Base-by-base conservation (phyloP, 2,888 invertebrate genomes). In the Lasius platythorax region DNA sequence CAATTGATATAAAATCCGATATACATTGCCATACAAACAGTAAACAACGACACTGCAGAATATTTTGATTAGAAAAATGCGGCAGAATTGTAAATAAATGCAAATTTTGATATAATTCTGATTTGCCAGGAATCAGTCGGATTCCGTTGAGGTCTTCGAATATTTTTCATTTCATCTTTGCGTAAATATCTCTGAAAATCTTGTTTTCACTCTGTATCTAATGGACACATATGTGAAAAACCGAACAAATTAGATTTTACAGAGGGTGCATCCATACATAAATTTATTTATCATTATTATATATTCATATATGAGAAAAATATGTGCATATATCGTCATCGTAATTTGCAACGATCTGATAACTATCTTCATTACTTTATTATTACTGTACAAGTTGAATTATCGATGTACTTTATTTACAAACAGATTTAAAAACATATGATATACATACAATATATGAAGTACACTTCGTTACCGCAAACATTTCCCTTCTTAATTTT, bases 21-120 rank as follows among this genome's bases (percentile, higher is more conserved):
- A 78, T 28, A 30, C 9, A 23, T 30, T 4, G 30, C 15, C 43
- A 3, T 43, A 33, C 70, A 79, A 70, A 70, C 28, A 40, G n/a
- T 43, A 53, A 78, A 67, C 70, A 79, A 70, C 23, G 30, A 70
- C 15, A 46, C 28, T 30, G 9, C 12, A 58, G 9, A 68, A 33
- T 43, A 23, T 79, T 70, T 79, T 70, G 58, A 79, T 70, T 46
- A 43, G 3, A n/a, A 78, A 11, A 70, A 33, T 11, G 9, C 56
- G 6, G 2, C 9, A 53, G n/a, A 78, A 78, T 66, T 76, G 40
- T 40, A 78, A 78, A 53, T 56, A 4, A 67, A 28, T 56, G 68
- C 68, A 68, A 40, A 30, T 78, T 78, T 68, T 18, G 28, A 78
- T 68, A 50, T 23, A 50, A 75, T 75, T 66, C 23, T 66, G 23